Conservation (phyloP, 2,113 vertebrate genomes). For the Cottus gobio region DNA sequence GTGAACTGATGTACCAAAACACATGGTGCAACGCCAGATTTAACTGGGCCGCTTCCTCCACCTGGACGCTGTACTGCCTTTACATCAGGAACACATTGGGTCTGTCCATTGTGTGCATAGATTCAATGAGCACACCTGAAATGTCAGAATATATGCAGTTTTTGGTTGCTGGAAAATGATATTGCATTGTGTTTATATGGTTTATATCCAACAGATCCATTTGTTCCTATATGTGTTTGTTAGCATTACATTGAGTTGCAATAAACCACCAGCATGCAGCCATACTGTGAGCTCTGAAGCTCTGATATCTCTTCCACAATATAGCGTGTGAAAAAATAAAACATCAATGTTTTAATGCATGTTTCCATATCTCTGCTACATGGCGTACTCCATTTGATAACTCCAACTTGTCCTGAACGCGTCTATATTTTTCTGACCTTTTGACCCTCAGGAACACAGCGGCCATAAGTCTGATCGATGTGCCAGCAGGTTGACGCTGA, state of each 20-base stretch:
- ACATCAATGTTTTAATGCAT: too few relatives aligned
- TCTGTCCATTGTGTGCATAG: background rate
- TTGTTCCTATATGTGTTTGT: background rate
- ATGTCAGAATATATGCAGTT: background rate
- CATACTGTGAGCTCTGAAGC: background rate
- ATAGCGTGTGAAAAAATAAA: too few relatives aligned
- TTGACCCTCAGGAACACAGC: constrained; percentile 36
- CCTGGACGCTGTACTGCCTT: background rate
- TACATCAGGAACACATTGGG: background rate
- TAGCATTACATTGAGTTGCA: background rate
- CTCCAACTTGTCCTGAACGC: constrained; percentile 33
- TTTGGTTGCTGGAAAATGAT: too few relatives aligned
- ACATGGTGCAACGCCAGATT: background rate
- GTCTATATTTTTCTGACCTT: constrained; percentile 40
- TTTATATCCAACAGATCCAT: background rate
- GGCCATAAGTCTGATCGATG: constrained; percentile 39
- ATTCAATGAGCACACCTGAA: background rate
- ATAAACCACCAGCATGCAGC: background rate
- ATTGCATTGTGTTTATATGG: background rate
- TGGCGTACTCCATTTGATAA: constrained; percentile 29
- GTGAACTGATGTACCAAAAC: too few relatives aligned
- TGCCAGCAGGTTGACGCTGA: constrained; percentile 23
- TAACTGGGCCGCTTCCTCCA: background rate
- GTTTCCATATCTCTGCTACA: background rate
- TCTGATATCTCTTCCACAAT: background rate